These are phyloP conservation scores for Hozukius guyotensis DNA, from an alignment of 2,797 vertebrate genomes.

Conservation along the genomic window DNA sequence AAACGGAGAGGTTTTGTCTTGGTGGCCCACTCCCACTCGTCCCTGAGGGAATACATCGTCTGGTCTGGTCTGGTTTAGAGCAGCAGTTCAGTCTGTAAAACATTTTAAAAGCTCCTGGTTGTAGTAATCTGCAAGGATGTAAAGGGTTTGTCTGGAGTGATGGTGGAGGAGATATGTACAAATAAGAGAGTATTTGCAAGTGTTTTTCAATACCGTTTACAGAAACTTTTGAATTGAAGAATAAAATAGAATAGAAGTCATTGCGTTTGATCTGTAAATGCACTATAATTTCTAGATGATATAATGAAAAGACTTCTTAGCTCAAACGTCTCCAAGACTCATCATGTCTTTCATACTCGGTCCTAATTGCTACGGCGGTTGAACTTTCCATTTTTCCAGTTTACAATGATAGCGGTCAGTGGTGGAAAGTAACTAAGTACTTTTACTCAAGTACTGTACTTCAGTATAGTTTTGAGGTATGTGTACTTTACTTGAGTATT, in stretches of 20 bases:
- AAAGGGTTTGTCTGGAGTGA: neutral
- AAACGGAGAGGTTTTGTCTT: constrained; percentile 52
- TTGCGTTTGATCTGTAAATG: neutral
- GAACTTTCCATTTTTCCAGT: neutral
- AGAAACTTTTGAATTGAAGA: neutral
- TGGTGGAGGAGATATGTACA: neutral
- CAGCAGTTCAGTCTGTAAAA: constrained; percentile 28
- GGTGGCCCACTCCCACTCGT: constrained; percentile 25
- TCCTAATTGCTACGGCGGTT: neutral
- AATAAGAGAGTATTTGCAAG: neutral
- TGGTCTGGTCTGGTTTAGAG: constrained; percentile 39
- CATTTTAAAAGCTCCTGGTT: constrained; percentile 18
- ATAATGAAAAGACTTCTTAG: neutral
- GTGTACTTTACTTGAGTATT: too few species aligned
- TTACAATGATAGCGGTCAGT: too few species aligned
- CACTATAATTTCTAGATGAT: neutral
- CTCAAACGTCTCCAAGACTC: neutral
- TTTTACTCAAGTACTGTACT: too few species aligned
- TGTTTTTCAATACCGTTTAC: neutral
- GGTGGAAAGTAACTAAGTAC: too few species aligned
- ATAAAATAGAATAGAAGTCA: neutral
- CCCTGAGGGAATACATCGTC: constrained; percentile 43
- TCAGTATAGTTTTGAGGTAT: too few species aligned
- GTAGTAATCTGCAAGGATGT: constrained; percentile 1
- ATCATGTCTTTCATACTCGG: neutral